phyloP scores from a whole-genome alignment of 30 jellyfish, hydroid and myxozoan species.

The Nemopilema nomurai region DNA sequence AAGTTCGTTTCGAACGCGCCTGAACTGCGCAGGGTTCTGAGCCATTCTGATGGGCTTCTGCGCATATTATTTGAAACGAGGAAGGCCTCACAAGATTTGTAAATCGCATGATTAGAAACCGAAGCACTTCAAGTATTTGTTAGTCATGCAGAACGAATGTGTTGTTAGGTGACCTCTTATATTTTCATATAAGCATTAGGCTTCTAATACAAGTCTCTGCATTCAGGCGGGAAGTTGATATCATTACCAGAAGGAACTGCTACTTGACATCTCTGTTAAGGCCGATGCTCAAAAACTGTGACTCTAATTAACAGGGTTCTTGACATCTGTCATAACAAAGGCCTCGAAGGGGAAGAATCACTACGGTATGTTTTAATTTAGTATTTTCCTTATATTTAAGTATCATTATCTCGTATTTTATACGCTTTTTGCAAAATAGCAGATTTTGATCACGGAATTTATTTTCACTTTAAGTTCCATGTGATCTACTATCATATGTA shows the following conservation, averaged over 20 bases:
- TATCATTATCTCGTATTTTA: no score
- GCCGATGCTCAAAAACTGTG: no score
- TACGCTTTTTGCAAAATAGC: no score
- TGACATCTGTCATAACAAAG: no score
- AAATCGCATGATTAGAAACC: not conserved
- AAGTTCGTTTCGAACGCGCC: not conserved
- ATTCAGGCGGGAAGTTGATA: not conserved
- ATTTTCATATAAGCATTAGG: not conserved
- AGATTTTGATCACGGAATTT: no score
- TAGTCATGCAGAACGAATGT: not conserved
- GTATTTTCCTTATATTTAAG: no score
- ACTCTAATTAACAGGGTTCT: no score
- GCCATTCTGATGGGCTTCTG: constrained; percentile 1
- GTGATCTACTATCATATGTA: not conserved
- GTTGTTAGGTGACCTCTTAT: not conserved
- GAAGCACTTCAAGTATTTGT: not conserved
- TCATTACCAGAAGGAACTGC: no score
- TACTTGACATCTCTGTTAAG: no score
- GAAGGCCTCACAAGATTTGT: not conserved
- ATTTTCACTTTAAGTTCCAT: no score
- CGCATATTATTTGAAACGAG: not conserved
- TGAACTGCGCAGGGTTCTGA: constrained; percentile 21
- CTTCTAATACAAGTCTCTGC: not conserved
- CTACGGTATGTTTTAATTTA: no score
- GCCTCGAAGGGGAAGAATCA: no score